These are phyloP conservation scores for Macaria notata DNA, from an alignment of 2,888 invertebrate species.

Conservation along the genomic window DNA sequence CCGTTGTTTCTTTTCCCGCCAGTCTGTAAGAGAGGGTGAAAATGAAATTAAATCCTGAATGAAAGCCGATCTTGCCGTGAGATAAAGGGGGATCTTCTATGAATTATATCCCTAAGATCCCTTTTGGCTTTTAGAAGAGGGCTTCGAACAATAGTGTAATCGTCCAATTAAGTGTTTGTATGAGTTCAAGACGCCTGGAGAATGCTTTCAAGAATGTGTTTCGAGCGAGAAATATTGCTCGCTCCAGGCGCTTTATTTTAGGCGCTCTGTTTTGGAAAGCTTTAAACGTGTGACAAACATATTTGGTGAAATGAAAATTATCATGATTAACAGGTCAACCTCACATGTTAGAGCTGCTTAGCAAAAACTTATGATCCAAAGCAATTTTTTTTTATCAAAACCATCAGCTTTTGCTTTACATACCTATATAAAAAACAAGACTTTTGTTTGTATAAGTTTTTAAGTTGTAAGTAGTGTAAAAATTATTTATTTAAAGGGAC, in stretches of 20 bases:
- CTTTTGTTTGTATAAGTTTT: no score
- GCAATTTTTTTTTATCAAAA: no score
- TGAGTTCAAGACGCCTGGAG: slow-evolving; percentile 47
- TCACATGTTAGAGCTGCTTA: no score
- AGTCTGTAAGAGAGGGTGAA: slow-evolving; percentile 64
- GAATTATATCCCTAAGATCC: slow-evolving; percentile 69
- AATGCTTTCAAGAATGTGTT: slow-evolving; percentile 47
- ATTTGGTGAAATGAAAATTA: background rate
- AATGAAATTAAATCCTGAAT: slow-evolving; percentile 80
- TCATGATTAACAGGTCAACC: background rate
- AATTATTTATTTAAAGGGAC: no score
- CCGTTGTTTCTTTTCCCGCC: slow-evolving; percentile 16
- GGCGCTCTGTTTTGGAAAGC: slow-evolving; percentile 2
- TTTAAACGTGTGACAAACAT: background rate
- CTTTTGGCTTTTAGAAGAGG: slow-evolving; percentile 46
- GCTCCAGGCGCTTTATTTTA: slow-evolving; percentile 10
- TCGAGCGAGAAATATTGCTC: slow-evolving; percentile 11
- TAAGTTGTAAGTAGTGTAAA: no score
- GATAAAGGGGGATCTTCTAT: slow-evolving; percentile 72
- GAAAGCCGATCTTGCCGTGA: slow-evolving; percentile 71
- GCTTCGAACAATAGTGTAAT: slow-evolving; percentile 75
- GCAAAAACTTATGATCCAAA: no score
- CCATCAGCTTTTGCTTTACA: no score
- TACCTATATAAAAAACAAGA: no score
- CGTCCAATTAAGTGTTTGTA: slow-evolving; percentile 78